Base-by-base conservation (phyloP, 2,888 invertebrate genomes). In the Tribolium freemani region DNA sequence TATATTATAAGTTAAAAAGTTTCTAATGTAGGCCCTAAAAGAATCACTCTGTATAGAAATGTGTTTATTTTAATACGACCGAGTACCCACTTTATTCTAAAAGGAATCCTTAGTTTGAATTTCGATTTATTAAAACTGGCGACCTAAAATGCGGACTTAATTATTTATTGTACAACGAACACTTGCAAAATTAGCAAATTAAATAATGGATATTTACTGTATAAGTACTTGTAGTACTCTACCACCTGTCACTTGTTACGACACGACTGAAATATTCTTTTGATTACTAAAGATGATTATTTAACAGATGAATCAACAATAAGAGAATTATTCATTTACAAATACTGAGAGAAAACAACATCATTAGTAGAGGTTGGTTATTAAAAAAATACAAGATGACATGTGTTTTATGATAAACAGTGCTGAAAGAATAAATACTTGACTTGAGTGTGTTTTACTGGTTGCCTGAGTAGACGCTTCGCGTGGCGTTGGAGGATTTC, bases 401-500 rank as follows among this genome's bases (percentile, higher is more conserved):
- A 38, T 38, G n/a, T 38, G 38, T 38, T 38, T 38, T 38, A 38
- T 38, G 38, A 9, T 8, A 38, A 38, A 8, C 8, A n/a, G 5
- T 38, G 38, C 38, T 38, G 38, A 38, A 38, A 38, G 38, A n/a
- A 38, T 38, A 38, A 38, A 38, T 38, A 38, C 38, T 38, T 38
- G 38, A 38, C 2, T 5, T 26, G 26, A 26, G 26, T 3, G 11
- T 48, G 51, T 51, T 51, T 51, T 51, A 20, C 20, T 51, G 51
- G 51, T 51, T 51, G 51, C 51, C 16, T 51, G 9, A 6, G 3
- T 1, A 20, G 21, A 20, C 5, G 1, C 20, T n/a, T 20, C 6
- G 51, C 20, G 20, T 56, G 54, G 54, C 54, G 1, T 6, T 9
- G 31, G 3, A 56, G 54, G 54, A 20, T 56, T 56, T 56, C 54